Evolutionary conservation across 2,113 vertebrate genomes (phyloP).

Genomic region (Apodemus speciosus): DNA sequence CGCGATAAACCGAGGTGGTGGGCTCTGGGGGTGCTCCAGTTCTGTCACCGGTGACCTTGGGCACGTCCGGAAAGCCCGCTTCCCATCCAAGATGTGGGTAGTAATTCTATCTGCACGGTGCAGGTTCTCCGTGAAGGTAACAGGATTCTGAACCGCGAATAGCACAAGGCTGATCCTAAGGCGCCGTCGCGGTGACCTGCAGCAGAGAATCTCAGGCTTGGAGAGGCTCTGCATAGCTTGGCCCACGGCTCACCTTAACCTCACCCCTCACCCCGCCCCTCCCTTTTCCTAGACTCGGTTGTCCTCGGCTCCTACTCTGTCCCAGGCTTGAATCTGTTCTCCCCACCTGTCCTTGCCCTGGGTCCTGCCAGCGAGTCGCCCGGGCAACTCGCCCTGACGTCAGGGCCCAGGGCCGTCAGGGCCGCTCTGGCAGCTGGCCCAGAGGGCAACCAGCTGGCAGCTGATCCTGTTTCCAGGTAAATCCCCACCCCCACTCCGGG

Average conservation of each 20-base stretch:
- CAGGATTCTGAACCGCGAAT: neutral
- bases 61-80: neutral
- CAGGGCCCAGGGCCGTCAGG: neutral
- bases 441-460: slow-evolving; percentile 55
- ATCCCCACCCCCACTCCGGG: slow-evolving; percentile 23
- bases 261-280: neutral
- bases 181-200: neutral
- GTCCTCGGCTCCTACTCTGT: neutral
- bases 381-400: slow-evolving; percentile 27
- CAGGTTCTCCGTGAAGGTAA: neutral
- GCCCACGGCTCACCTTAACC: too few relatives aligned
- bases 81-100: neutral
- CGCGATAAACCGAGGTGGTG: neutral
- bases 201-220: neutral
- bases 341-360: neutral
- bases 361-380: slow-evolving; percentile 41
- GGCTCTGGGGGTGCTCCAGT: neutral
- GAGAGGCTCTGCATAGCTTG: neutral
- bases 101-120: neutral
- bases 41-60: slow-evolving; percentile 47
- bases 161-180: neutral
- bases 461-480: slow-evolving; percentile 68
- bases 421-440: slow-evolving; percentile 25
- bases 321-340: slow-evolving; percentile 5
- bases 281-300: neutral